Conservation (phyloP, 2,113 vertebrate genomes). For the Ptyas mucosa region DNA sequence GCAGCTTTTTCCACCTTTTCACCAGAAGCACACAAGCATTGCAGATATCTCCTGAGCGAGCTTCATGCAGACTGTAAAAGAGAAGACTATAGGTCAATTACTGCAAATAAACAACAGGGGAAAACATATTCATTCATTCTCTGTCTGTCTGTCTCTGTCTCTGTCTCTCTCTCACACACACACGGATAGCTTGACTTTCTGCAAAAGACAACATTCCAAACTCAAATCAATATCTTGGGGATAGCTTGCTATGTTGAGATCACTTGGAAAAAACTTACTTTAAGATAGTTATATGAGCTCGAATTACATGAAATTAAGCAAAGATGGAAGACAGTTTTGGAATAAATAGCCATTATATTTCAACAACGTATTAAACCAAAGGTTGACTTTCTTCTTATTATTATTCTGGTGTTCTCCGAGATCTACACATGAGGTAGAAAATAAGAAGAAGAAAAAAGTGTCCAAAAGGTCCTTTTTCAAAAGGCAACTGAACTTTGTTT, state of each 20-base stretch:
- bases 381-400: not conserved
- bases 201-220: not conserved
- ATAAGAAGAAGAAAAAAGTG: not conserved
- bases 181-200: not conserved
- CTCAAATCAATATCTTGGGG: not conserved
- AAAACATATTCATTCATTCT: not conserved
- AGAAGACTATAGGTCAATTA: constrained; percentile 25
- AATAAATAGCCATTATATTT: not conserved
- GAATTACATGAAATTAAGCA: not conserved
- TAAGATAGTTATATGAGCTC: not conserved
- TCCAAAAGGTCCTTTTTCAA: not conserved
- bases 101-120: not conserved
- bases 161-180: too few species aligned
- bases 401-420: not conserved
- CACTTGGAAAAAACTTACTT: not conserved
- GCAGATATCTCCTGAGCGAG: constrained; percentile 95
- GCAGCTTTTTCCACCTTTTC: constrained; percentile 98
- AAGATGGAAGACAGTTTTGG: not conserved
- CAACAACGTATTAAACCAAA: not conserved
- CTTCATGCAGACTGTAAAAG: constrained; percentile 83
- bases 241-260: not conserved
- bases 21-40: constrained; percentile 97
- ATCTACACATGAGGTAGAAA: not conserved
- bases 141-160: too few species aligned
- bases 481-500: not conserved